Base-by-base conservation (phyloP, 2,888 invertebrate genomes). In the Stenichneumon culpator region DNA sequence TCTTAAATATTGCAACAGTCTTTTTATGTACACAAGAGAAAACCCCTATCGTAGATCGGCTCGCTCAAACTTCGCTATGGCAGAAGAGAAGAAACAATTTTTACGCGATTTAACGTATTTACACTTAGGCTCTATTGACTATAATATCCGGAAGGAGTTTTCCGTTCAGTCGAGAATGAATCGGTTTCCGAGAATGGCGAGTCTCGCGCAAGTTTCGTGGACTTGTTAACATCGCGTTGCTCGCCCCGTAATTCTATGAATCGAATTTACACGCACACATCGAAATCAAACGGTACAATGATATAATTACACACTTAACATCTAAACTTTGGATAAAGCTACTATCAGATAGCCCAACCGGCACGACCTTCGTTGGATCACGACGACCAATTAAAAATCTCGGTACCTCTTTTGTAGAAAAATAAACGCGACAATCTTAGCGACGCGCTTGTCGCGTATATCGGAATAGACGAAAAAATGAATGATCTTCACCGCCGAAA, bases 1-100 rank as follows among this genome's bases (percentile, higher is more conserved):
- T 89, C 79, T 90, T 90, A 90, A 90, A 90, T 90, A 90, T 89
- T 82, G 86, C 82, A 90, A 90, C 87, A 89, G 84, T 87, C 80
- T 89, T 84, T 80, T 19, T 90, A 90, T 89, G 57, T 91, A 89
- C 86, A 90, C 69, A 84, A 77, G 82, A 80, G 83, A 72, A 78
- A 82, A 79, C 74, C n/a, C 52, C 75, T 57, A 81, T 82, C 52
- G 52, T 77, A 54, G 57, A 65, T 52, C 54, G n/a, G 19, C 9
- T 68, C 54, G 39, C 22, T 69, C 39, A 32, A 32, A 74, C n/a
- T 44, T 39, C 65, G 16, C 77, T 52, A 47, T 60, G 39, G 50
- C 44, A 78, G 7, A 36, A 72, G 44, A 69, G 39, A 75, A 36
- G 63, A 75, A 28, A 69, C 65, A 54, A 63, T 57, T 28, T 57